Conservation (phyloP, 2,113 vertebrate genomes). For the Coptodon rendalli region DNA sequence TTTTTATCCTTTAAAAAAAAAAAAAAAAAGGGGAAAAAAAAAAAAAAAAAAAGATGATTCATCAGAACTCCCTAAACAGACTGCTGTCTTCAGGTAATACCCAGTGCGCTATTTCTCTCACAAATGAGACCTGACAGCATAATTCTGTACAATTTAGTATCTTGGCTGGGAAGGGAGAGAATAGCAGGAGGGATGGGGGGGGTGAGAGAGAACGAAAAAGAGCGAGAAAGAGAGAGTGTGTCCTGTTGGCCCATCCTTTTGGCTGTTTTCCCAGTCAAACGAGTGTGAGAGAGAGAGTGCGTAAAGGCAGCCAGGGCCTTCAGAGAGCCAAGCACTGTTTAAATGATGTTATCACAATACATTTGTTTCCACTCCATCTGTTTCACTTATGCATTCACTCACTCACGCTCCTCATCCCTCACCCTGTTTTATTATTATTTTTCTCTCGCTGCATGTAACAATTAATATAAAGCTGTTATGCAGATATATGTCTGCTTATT, state of each 20-base stretch:
- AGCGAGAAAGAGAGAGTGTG: neutral
- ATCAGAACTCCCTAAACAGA: conserved; percentile 37
- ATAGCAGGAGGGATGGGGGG: neutral
- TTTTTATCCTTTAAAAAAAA: too few species aligned
- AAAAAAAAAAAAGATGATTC: conserved; percentile 17
- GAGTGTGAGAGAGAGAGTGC: conserved; percentile 28
- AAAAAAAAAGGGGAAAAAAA: neutral
- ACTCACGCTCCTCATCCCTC: neutral
- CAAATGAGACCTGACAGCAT: conserved; percentile 58
- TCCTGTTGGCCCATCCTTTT: conserved; percentile 51
- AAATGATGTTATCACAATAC: conserved; percentile 59
- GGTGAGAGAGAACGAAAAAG: neutral
- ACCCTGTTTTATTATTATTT: neutral
- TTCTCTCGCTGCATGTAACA: neutral
- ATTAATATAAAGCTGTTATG: neutral
- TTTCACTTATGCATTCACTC: conserved; percentile 20
- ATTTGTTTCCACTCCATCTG: conserved; percentile 48
- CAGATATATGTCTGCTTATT: neutral
- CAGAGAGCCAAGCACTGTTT: conserved; percentile 38
- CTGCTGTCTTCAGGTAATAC: conserved; percentile 42
- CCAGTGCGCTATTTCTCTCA: conserved; percentile 8
- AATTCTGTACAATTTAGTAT: conserved; percentile 65
- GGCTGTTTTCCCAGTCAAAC: conserved; percentile 65
- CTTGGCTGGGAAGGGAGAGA: conserved; percentile 28
- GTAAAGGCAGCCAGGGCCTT: conserved; percentile 23